Percentiles rank a stretch among this genome's conserved stretches.
Evolutionary conservation across 2,113 vertebrate genomes (phyloP).

Genomic region (Lanius collurio): DNA sequence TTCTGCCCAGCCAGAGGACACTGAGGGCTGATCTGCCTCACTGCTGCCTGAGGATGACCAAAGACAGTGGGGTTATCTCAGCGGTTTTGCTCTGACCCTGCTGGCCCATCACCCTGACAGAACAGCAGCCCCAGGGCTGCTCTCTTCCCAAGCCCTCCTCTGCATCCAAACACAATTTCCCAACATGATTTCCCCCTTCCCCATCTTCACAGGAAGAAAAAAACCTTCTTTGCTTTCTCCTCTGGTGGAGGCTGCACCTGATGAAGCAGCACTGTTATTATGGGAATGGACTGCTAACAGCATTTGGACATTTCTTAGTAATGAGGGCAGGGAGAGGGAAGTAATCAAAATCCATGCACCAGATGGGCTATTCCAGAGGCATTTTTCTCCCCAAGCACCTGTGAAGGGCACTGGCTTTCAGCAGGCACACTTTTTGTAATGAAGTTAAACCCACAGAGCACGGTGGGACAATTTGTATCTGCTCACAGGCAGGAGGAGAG

Average conservation of each 20-base stretch:
- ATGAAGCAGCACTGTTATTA: background rate
- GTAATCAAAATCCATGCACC: background rate
- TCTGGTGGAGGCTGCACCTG: background rate
- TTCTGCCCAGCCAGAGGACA: background rate
- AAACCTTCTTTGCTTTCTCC: background rate
- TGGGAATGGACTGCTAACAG: conserved; percentile 24
- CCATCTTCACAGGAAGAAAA: background rate
- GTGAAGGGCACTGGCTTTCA: conserved; percentile 45
- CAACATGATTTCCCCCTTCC: background rate
- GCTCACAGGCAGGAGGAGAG: background rate
- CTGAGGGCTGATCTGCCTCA: background rate
- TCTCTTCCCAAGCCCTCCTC: background rate
- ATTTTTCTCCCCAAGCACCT: conserved; percentile 46
- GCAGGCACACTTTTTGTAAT: conserved; percentile 26
- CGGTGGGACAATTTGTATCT: background rate
- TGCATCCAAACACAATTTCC: background rate
- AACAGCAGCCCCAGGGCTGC: background rate
- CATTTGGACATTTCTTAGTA: conserved; percentile 13
- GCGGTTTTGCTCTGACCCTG: background rate
- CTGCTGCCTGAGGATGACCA: background rate
- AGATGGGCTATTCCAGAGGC: conserved; percentile 36
- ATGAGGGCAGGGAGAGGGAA: conserved; percentile 9
- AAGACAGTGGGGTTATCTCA: background rate
- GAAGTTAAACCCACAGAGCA: conserved; percentile 21
- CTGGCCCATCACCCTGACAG: background rate